phyloP scores from a whole-genome alignment of 2,797 vertebrate genomes.

The Sternarchorhynchus goeldii region DNA sequence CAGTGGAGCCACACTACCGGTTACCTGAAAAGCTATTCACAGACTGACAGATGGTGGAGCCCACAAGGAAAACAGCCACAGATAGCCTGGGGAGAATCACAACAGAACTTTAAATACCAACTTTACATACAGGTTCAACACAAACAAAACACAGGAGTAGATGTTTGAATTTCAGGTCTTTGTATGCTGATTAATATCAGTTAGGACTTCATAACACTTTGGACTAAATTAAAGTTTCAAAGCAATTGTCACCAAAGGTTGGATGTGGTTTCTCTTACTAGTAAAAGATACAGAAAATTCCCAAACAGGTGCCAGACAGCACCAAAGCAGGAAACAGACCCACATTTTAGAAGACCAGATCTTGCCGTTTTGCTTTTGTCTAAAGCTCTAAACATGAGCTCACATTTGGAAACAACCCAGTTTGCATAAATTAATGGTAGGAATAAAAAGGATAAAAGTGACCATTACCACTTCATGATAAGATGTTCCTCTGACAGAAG shows the following conservation, averaged over 20 bases:
- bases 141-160: not conserved
- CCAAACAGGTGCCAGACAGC: too few species aligned
- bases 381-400: too few species aligned
- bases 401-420: too few species aligned
- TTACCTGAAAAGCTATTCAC: slow-evolving; percentile 57
- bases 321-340: too few species aligned
- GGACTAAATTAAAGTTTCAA: not conserved
- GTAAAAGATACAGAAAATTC: not conserved
- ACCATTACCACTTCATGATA: slow-evolving; percentile 62
- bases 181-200: not conserved
- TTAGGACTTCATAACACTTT: not conserved
- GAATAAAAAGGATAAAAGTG: not conserved
- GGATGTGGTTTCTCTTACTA: not conserved
- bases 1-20: not conserved
- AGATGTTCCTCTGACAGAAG: slow-evolving; percentile 10
- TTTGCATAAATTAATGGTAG: not conserved
- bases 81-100: slow-evolving; percentile 59
- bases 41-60: slow-evolving; percentile 46
- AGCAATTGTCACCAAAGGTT: too few species aligned
- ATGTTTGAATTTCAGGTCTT: not conserved
- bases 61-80: slow-evolving; percentile 55
- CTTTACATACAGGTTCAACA: not conserved
- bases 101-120: not conserved
- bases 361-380: too few species aligned
- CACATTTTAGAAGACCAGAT: too few species aligned